Conservation (phyloP, 2,888 invertebrate species). For the Phalangium opilio region DNA sequence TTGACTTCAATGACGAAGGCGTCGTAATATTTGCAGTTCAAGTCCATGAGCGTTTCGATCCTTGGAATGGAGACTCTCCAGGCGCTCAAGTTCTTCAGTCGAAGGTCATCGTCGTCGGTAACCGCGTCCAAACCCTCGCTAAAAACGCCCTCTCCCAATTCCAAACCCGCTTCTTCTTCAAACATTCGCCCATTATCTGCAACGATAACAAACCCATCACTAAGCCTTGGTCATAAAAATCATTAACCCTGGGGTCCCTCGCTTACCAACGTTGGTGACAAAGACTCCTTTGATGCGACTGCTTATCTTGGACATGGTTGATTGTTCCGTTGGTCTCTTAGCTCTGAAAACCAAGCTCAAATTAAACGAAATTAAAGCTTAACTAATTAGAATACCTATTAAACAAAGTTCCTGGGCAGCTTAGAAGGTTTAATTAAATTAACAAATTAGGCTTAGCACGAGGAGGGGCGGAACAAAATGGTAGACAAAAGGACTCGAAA, state of each 20-base stretch:
- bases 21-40: slow-evolving; percentile 21
- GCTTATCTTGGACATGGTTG: slow-evolving; percentile 36
- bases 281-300: slow-evolving; percentile 47
- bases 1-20: slow-evolving; percentile 35
- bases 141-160: slow-evolving; percentile 12
- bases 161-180: slow-evolving; percentile 16
- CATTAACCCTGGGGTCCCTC: too few relatives aligned
- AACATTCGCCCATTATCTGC: slow-evolving; percentile 14
- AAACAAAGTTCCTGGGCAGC: too few relatives aligned
- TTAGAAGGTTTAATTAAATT: too few relatives aligned
- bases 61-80: slow-evolving; percentile 49
- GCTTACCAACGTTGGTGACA: slow-evolving; percentile 24
- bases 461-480: too few relatives aligned
- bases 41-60: slow-evolving; percentile 34
- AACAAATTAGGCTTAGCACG: too few relatives aligned
- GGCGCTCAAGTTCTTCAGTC: slow-evolving; percentile 43
- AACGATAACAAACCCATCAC: neutral
- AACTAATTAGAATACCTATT: too few relatives aligned
- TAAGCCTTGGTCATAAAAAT: neutral
- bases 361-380: too few relatives aligned
- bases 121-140: slow-evolving; percentile 8
- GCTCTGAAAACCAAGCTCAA: slow-evolving; percentile 11
- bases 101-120: slow-evolving; percentile 17
- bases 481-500: too few relatives aligned
- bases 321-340: slow-evolving; percentile 26